phyloP scores from a whole-genome alignment of 2,797 vertebrate species.

The Cynopterus sphinx region DNA sequence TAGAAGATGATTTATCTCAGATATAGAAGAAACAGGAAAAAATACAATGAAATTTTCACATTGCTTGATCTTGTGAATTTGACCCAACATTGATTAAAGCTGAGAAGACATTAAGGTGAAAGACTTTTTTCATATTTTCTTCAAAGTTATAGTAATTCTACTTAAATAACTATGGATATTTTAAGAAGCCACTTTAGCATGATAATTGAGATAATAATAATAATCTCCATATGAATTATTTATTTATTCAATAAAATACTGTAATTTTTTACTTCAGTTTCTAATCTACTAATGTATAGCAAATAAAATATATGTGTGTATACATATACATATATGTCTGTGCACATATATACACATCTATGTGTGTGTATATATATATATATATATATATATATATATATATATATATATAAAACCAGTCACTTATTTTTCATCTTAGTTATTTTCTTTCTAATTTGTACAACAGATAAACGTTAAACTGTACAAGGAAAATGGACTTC shows the following conservation, averaged over 20 bases:
- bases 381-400: too few relatives aligned
- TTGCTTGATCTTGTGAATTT: neutral
- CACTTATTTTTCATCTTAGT: neutral
- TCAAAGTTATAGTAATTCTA: neutral
- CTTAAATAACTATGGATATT: neutral
- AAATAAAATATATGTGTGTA: neutral
- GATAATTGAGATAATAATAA: neutral
- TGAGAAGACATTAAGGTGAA: neutral
- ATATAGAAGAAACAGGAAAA: neutral
- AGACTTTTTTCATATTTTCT: neutral
- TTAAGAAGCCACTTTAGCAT: neutral
- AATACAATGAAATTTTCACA: neutral
- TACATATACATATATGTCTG: too few relatives aligned
- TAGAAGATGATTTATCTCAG: neutral
- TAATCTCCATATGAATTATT: neutral
- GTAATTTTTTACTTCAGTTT: neutral
- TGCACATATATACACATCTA: too few relatives aligned
- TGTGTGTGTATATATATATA: too few relatives aligned
- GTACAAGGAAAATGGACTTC: neutral
- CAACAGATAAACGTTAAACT: neutral
- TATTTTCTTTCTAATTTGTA: neutral
- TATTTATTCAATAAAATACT: neutral
- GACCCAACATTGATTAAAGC: neutral
- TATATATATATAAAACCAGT: neutral
- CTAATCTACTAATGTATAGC: neutral